Conservation (phyloP, 2,888 invertebrate species). For the Plebejus argus region DNA sequence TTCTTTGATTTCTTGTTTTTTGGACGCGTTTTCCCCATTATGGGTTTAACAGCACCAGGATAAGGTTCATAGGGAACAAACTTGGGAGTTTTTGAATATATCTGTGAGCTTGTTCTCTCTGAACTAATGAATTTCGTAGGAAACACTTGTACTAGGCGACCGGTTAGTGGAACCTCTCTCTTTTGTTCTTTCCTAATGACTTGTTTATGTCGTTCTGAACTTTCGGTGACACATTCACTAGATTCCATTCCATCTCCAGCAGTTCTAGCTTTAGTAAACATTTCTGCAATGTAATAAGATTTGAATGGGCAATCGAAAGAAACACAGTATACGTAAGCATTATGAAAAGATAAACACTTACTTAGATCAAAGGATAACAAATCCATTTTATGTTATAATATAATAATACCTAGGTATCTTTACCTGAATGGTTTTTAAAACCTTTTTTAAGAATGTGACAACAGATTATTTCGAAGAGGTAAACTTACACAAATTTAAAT, state of each 20-base stretch:
- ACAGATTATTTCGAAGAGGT: no score
- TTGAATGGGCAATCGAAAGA: slow-evolving; percentile 30
- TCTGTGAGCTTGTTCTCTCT: slow-evolving; percentile 77
- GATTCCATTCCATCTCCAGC: slow-evolving; percentile 91
- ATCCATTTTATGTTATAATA: not conserved
- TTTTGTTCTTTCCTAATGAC: slow-evolving; percentile 43
- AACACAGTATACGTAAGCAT: not conserved
- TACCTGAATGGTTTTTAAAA: not conserved
- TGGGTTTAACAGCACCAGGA: slow-evolving; percentile 90
- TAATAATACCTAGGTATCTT: no score
- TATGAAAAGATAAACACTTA: not conserved
- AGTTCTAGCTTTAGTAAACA: slow-evolving; percentile 78
- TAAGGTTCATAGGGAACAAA: slow-evolving; percentile 95
- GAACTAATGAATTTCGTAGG: slow-evolving; percentile 83
- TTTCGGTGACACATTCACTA: slow-evolving; percentile 59
- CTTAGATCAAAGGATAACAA: slow-evolving; percentile 19
- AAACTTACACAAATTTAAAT: not conserved
- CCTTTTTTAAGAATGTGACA: not conserved
- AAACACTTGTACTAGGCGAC: slow-evolving; percentile 67
- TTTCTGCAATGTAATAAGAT: slow-evolving; percentile 53
- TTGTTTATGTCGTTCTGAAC: slow-evolving; percentile 44
- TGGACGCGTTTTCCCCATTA: slow-evolving; percentile 78
- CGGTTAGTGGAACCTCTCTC: slow-evolving; percentile 54
- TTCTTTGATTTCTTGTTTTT: slow-evolving; percentile 74
- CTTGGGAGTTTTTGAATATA: slow-evolving; percentile 85